Percentiles rank a stretch among this genome's conserved stretches.
Conservation (phyloP, 2,797 vertebrate species). For the Clarias laeviceps region DNA sequence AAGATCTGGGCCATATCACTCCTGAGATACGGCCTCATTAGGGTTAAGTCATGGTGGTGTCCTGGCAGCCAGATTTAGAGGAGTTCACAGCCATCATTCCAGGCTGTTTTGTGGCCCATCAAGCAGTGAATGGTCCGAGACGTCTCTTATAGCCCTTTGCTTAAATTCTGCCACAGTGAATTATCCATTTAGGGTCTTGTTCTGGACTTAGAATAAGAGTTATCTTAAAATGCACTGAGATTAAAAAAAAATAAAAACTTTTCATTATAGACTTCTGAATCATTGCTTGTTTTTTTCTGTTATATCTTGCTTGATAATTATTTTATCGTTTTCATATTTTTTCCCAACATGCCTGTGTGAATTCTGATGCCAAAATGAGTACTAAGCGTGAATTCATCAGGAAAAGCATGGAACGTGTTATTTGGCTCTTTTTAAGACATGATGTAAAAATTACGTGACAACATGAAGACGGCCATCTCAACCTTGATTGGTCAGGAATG, state of each 20-base stretch:
- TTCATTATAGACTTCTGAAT: neutral
- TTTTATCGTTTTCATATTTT: neutral
- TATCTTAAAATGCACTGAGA: neutral
- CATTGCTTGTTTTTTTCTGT: neutral
- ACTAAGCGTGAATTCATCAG: neutral
- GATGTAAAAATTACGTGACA: neutral
- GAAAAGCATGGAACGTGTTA: neutral
- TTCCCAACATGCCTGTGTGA: neutral
- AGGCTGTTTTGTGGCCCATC: neutral
- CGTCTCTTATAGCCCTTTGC: conserved; percentile 9
- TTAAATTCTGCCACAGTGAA: conserved; percentile 2
- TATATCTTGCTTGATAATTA: neutral
- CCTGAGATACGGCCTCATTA: conserved; percentile 32
- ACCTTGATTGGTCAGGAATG: neutral
- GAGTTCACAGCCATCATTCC: conserved; percentile 9
- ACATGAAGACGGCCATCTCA: neutral
- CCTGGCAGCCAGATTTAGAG: conserved; percentile 19
- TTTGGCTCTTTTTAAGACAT: neutral
- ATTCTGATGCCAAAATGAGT: neutral
- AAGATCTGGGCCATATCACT: conserved; percentile 27
- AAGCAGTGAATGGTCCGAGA: conserved; percentile 5
- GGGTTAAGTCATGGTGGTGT: conserved; percentile 14
- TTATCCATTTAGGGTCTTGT: neutral
- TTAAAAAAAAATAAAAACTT: neutral
- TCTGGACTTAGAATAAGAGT: no score